Base-by-base conservation (phyloP, 2,888 invertebrate species). In the Exocentrus adspersus region DNA sequence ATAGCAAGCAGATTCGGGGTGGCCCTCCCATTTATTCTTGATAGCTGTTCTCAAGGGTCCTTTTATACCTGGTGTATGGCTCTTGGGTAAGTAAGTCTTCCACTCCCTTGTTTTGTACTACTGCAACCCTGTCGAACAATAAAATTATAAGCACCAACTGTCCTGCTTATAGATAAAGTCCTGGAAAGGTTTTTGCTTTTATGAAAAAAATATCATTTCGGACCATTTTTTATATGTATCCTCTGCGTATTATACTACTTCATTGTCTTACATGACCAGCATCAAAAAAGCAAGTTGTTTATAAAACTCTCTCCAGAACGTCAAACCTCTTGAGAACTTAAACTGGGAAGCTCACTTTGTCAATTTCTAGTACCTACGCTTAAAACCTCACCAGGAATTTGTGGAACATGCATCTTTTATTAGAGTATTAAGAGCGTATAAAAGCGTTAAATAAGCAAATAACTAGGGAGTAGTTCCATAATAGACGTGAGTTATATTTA, bases 1-100 rank as follows among this genome's bases (percentile, higher is more conserved):
- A 68, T 56, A 64, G 54, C 46, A 28, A 56, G 51, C 57, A 57
- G 53, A 59, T 62, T 54, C 64, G 53, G 63, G 68, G 68, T 65
- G 68, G 68, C 45, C 63, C 24, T 12, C 46, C 61, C 61, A 59
- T 54, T 60, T 60, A 53, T 41, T 41, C 53, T 53, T 53, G 53
- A 53, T 53, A 53, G 53, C 42, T 16, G 52, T 37, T 10, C 53
- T 53, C 53, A 42, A 53, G 53, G 53, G 53, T 21, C 53, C 53
- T 53, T 41, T 53, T 53, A 42, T 53, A 53, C 53, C 53, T 53
- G 52, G 53, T 53, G 30, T 41, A 53, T 20, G 41, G 53, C 53
- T 20, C 16, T 53, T 41, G 53, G 53, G 21, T 53, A 53, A 53
- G 42, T 53, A n/a, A 53, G 14, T 42, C 19, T 21, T 12, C 41